These are phyloP conservation scores for Eucriotettix oculatus DNA, from an alignment of 2,888 invertebrate species.

Conservation along the genomic window DNA sequence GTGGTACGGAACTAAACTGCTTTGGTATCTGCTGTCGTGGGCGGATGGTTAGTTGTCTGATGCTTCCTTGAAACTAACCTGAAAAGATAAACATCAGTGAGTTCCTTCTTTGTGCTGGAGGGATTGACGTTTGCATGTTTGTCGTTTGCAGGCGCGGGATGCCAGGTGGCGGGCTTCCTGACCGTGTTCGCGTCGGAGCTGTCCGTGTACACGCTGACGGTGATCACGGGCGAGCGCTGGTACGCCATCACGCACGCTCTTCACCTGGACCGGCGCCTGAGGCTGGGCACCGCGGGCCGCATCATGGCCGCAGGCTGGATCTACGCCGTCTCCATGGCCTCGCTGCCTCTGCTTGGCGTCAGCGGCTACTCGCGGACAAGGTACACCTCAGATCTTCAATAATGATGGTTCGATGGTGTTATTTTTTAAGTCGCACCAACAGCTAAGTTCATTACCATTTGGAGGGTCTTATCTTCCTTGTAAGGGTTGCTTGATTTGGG, in stretches of 20 bases:
- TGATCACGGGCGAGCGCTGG: conserved; percentile 45
- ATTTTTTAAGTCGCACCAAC: too few relatives aligned
- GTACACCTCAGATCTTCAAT: too few relatives aligned
- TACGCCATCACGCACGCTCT: conserved; percentile 42
- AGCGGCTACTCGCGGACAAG: conserved; percentile 45
- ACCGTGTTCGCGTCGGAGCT: conserved; percentile 46
- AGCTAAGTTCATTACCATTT: too few relatives aligned
- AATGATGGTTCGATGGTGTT: too few relatives aligned
- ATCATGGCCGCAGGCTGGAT: conserved; percentile 43
- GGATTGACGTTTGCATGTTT: not conserved
- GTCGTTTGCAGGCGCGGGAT: conserved; percentile 36
- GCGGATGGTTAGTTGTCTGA: too few relatives aligned
- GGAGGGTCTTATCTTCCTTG: too few relatives aligned
- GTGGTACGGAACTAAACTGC: too few relatives aligned
- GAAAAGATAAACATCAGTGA: too few relatives aligned
- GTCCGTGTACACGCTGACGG: conserved; percentile 45
- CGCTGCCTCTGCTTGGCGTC: conserved; percentile 41
- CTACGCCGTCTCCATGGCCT: conserved; percentile 37
- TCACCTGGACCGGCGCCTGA: conserved; percentile 40
- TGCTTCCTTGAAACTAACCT: too few relatives aligned
- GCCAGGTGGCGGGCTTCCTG: conserved; percentile 44
- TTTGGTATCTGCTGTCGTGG: too few relatives aligned
- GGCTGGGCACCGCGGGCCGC: conserved; percentile 35
- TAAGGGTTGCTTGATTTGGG: too few relatives aligned
- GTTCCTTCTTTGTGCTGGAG: too few relatives aligned